Evolutionary conservation across 2,113 vertebrate species (phyloP).

Genomic region (Coturnix japonica): DNA sequence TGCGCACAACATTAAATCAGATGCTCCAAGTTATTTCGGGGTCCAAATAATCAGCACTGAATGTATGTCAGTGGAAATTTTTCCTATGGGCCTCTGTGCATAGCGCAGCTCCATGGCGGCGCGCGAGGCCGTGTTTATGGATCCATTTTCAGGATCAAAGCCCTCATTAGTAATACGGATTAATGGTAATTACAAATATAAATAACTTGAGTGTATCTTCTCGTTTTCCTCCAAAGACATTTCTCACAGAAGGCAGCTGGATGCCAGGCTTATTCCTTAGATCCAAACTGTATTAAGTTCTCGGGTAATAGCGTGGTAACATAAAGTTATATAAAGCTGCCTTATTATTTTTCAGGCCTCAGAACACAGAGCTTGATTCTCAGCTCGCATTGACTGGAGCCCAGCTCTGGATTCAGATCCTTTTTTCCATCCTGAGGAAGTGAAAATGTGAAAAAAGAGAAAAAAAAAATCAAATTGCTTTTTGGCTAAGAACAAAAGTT

Average conservation of each 20-base stretch:
- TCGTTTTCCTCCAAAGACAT: slow-evolving; percentile 58
- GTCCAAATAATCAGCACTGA: slow-evolving; percentile 3
- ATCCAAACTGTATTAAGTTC: slow-evolving; percentile 61
- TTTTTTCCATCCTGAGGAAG: slow-evolving; percentile 35
- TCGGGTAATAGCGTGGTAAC: slow-evolving; percentile 38
- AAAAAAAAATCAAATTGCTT: not conserved
- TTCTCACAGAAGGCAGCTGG: slow-evolving; percentile 56
- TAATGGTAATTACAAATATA: slow-evolving; percentile 70
- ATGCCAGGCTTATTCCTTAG: slow-evolving; percentile 50
- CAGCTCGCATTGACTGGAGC: slow-evolving; percentile 30
- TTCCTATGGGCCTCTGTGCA: slow-evolving; percentile 61
- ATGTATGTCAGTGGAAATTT: slow-evolving; percentile 51
- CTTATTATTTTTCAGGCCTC: slow-evolving; percentile 22
- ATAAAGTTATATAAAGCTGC: slow-evolving; percentile 55
- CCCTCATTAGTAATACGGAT: slow-evolving; percentile 69
- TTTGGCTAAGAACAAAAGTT: slow-evolving; percentile 48
- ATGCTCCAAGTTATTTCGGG: slow-evolving; percentile 41
- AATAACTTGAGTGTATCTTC: slow-evolving; percentile 63
- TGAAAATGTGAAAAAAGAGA: not conserved
- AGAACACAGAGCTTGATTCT: slow-evolving; percentile 13
- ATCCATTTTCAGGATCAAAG: slow-evolving; percentile 69
- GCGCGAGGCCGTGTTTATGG: slow-evolving; percentile 58
- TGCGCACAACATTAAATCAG: slow-evolving; percentile 7
- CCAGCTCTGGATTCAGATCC: not conserved
- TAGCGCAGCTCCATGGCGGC: slow-evolving; percentile 22